Conservation (phyloP, 2,888 invertebrate species). For the Polia nebulosa region DNA sequence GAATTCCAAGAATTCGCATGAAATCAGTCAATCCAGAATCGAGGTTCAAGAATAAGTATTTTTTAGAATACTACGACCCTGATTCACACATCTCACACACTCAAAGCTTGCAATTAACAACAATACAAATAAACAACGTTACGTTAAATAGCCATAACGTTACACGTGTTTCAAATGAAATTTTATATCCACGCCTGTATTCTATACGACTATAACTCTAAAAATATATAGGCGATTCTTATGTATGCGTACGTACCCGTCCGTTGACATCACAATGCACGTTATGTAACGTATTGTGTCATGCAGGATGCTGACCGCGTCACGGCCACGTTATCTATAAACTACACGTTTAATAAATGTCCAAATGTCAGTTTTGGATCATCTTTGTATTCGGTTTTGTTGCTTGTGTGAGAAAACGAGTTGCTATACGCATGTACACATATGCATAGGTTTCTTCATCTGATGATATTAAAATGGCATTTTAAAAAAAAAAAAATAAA, state of each 20-base stretch:
- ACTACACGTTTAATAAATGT: slow-evolving; percentile 23
- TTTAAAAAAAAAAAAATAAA: no score
- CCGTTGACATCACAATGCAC: slow-evolving; percentile 71
- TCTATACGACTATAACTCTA: slow-evolving; percentile 84
- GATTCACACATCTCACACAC: slow-evolving; percentile 39
- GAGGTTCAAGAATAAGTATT: neutral
- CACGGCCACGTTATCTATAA: slow-evolving; percentile 58
- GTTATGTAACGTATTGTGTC: slow-evolving; percentile 68
- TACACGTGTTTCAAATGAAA: slow-evolving; percentile 89
- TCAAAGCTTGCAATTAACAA: slow-evolving; percentile 63
- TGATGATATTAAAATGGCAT: no score
- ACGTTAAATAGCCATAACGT: slow-evolving; percentile 76
- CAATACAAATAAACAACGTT: slow-evolving; percentile 66
- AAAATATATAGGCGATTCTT: slow-evolving; percentile 85
- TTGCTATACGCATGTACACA: neutral
- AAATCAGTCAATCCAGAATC: neutral
- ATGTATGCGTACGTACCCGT: slow-evolving; percentile 77
- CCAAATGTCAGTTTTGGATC: slow-evolving; percentile 20
- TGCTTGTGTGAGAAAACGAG: neutral
- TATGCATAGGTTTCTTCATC: no score
- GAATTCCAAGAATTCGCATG: neutral
- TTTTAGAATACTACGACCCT: neutral
- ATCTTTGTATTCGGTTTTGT: neutral
- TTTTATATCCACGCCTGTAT: slow-evolving; percentile 85
- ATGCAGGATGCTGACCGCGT: slow-evolving; percentile 63